Base-by-base conservation (phyloP, 1,140 invertebrate species). In the Drosophila insularis region DNA sequence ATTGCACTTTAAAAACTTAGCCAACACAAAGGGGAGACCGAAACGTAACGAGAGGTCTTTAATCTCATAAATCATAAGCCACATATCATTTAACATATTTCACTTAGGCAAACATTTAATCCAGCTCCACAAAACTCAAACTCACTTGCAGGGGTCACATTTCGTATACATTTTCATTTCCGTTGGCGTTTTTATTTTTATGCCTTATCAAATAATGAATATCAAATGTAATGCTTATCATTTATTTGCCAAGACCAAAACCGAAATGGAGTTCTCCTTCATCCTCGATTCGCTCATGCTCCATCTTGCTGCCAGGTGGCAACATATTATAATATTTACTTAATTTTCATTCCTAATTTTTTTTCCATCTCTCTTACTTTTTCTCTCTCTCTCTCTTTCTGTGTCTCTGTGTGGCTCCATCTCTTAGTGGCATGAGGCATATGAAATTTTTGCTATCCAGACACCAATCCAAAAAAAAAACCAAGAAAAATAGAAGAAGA, bases 191-290 rank as follows among this genome's bases (percentile, higher is more conserved):
- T 80, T 79, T 90, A 81, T 86, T 90, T 90, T 87, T 84, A 91
- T 90, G 80, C 71, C 86, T 80, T 90, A 85, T 91, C 90, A 91
- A 91, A 91, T 91, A 91, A 91, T 91, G 90, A 91, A 91, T 91
- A 91, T 91, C 90, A 91, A 91, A 91, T 91, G 86, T 89, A 91
- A 91, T 91, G 86, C 90, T 91, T 91, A 91, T 91, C 90, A 91
- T 91, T 90, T 91, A 89, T 90, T 91, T 91, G 89, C 90, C 74
- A 79, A 89, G 72, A 74, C 60, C 56, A 59, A 74, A 79, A 69
- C 78, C 68, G 43, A 82, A 87, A 67, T 74, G 23, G 23, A 63
- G 31, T 23, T 43, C 21, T 23, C 35, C 27, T 10, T 17, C 55
- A 27, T 37, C 2, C 2, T 13, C 10, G 13, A 10, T 6, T 13